Percentiles rank a stretch among this genome's conserved stretches.
These are phyloP conservation scores for Slavum lentiscoides DNA, from an alignment of 2,888 invertebrate species.

Conservation along the genomic window DNA sequence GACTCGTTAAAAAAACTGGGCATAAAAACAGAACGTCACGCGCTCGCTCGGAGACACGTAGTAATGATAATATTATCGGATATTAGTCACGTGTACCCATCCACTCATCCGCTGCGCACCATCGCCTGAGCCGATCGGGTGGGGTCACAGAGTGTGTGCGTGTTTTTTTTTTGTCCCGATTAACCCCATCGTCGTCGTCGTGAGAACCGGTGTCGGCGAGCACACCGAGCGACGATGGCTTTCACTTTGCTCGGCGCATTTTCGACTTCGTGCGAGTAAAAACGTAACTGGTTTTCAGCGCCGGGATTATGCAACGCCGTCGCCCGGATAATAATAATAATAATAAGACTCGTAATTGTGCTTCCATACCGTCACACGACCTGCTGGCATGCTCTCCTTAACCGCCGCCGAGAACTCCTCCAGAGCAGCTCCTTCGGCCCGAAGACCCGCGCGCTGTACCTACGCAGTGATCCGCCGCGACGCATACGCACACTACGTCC, in stretches of 20 bases:
- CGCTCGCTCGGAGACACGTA: too few species aligned
- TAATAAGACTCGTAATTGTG: too few species aligned
- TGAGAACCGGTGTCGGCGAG: slow-evolving; percentile 22
- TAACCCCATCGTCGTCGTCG: slow-evolving; percentile 15
- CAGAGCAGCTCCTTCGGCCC: neutral
- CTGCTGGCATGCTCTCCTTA: slow-evolving; percentile 15
- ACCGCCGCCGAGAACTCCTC: neutral
- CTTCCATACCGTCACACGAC: too few species aligned
- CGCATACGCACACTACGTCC: neutral
- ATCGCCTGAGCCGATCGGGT: too few species aligned
- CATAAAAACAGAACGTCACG: too few species aligned
- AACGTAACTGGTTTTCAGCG: slow-evolving; percentile 33
- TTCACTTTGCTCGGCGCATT: slow-evolving; percentile 35
- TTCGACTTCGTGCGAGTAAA: slow-evolving; percentile 29
- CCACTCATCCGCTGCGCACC: too few species aligned
- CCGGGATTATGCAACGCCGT: slow-evolving; percentile 19
- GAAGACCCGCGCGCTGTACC: neutral
- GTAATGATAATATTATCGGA: too few species aligned
- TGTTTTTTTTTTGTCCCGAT: neutral
- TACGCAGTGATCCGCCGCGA: slow-evolving; percentile 16
- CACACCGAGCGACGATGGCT: neutral
- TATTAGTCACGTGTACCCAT: too few species aligned
- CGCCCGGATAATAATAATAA: too few species aligned
- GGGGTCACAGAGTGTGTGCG: too few species aligned
- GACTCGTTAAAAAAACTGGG: too few species aligned